Percentiles rank a stretch among this genome's conserved stretches.
phyloP scores from a whole-genome alignment of 2,888 invertebrate species.

The Amiota communis region DNA sequence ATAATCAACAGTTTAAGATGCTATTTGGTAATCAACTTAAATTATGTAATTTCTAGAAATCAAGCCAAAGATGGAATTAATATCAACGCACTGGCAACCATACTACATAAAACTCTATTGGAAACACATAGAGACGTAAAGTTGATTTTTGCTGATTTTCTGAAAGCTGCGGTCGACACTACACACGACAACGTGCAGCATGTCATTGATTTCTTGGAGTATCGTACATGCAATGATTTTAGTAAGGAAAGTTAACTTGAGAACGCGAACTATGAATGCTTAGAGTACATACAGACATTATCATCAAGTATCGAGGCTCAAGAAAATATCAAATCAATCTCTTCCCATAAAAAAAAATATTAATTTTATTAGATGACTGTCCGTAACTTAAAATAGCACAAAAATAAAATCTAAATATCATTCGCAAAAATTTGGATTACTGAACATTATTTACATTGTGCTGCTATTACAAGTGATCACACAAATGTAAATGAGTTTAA shows the following conservation, averaged over 20 bases:
- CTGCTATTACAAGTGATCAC: background rate
- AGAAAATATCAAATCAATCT: constrained; percentile 40
- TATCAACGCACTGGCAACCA: too few relatives aligned
- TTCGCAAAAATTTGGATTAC: constrained; percentile 82
- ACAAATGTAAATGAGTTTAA: background rate
- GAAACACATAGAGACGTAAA: constrained; percentile 74
- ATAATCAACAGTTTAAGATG: constrained; percentile 44
- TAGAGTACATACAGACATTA: constrained; percentile 46
- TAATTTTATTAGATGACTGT: constrained; percentile 74
- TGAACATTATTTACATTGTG: constrained; percentile 75
- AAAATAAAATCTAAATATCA: constrained; percentile 77
- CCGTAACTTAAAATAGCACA: constrained; percentile 70
- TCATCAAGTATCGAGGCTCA: constrained; percentile 38
- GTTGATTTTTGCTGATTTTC: constrained; percentile 81
- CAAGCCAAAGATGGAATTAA: constrained; percentile 52
- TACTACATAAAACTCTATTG: constrained; percentile 75
- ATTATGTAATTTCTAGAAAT: constrained; percentile 37
- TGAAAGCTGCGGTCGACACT: constrained; percentile 79
- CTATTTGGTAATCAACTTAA: constrained; percentile 45
- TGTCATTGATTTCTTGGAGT: constrained; percentile 75
- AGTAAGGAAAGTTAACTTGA: constrained; percentile 76
- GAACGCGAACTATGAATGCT: constrained; percentile 47
- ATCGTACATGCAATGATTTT: constrained; percentile 73
- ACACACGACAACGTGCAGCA: constrained; percentile 56
- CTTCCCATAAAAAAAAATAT: constrained; percentile 30